Evolutionary conservation across 1,140 invertebrate species (phyloP), one percentile per base, ranked within the genome.

Genomic region (Trichogramma pretiosum): DNA sequence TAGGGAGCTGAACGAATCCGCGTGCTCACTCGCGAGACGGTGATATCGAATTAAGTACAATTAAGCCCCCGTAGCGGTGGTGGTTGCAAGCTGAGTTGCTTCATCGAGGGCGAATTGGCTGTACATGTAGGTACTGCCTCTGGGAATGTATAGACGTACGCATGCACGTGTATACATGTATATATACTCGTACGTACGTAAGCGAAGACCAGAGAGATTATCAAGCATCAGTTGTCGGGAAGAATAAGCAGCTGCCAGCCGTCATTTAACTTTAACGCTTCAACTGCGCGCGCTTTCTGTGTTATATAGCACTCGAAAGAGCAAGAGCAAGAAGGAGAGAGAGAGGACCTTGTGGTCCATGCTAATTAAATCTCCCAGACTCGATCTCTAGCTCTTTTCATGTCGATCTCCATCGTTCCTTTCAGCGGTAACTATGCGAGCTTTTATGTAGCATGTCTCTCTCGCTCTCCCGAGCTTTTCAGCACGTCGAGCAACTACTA

Each of bases 211-310:
- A 38, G 52, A 41, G 57, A 59, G 63, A 72, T 70, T 72, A 70
- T 70, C 67, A 68, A 72, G 69, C 69, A 70, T 72, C 69, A 68
- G 68, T 72, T 70, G 65, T 50, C 57, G 67, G 60, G 68, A 70
- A 72, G 69, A 72, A 72, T 72, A 69, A 72, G 67, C 67, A 70
- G 64, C 67, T 67, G 64, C 64, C 66, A 70, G 68, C 69, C 69
- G 64, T 72, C 69, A 70, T 72, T 72, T 70, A 72, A 72, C 69
- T 72, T 72, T 70, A 72, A 72, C 69, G 69, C 68, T 72, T 59
- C 65, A 72, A 65, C 67, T 70, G 63, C 59, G 63, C 62, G 52
- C 57, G 54, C 52, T 58, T 57, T 50, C 49, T 48, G 18, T 16
- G 5, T 21, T n/a, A n/a, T n/a, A n/a, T n/a, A n/a, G n/a, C 14